Evolutionary conservation across 2,888 invertebrate genomes (phyloP).

Genomic region (Glyphotaelius pellucidus): DNA sequence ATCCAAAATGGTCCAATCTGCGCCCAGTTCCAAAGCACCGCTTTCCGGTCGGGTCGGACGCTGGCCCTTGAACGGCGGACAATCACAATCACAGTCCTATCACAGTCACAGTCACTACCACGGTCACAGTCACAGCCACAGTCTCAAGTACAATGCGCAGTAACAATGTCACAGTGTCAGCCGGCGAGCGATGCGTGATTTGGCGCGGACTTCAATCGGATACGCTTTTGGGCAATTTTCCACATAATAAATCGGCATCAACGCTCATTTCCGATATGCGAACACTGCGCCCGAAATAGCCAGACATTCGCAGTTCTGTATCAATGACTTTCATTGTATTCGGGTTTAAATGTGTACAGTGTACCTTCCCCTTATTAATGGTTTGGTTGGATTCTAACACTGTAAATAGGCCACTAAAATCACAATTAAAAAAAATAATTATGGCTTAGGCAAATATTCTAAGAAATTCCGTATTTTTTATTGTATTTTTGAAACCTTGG

Average conservation of each 20-base stretch:
- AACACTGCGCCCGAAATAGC: background rate
- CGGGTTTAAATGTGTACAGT: background rate
- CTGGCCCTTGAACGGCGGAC: conserved; percentile 8
- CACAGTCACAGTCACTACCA: background rate
- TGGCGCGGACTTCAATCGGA: conserved; percentile 31
- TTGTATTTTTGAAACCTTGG: too few relatives aligned
- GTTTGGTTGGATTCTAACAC: background rate
- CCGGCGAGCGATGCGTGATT: background rate
- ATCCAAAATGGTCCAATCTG: conserved; percentile 30
- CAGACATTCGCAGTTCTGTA: background rate
- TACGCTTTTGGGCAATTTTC: conserved; percentile 33
- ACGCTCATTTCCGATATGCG: conserved; percentile 9
- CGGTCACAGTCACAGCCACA: background rate
- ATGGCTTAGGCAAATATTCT: too few relatives aligned
- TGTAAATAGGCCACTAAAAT: too few relatives aligned
- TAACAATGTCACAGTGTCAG: background rate
- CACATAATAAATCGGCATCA: conserved; percentile 21
- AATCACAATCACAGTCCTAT: background rate
- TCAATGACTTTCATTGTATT: background rate
- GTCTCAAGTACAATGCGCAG: background rate
- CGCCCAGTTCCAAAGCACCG: background rate
- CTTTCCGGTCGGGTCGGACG: background rate
- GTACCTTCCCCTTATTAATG: background rate
- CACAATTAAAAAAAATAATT: too few relatives aligned
- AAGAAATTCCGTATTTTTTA: too few relatives aligned